phyloP scores from a whole-genome alignment of 2,888 invertebrate genomes.

The Platynereis dumerilii region DNA sequence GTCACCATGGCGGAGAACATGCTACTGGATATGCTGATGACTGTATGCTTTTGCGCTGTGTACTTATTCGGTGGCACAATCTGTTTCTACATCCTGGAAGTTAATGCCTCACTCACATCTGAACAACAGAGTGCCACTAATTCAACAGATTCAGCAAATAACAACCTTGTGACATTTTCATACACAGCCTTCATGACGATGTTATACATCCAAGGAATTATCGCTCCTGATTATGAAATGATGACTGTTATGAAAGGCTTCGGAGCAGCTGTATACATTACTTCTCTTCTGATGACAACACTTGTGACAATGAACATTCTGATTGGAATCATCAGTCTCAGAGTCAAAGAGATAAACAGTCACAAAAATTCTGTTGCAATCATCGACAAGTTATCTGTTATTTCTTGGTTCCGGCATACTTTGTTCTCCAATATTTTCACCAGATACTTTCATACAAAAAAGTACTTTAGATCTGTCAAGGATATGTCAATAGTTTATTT shows the following conservation, averaged over 20 bases:
- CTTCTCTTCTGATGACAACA: not conserved
- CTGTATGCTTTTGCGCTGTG: not conserved
- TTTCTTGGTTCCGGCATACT: no score
- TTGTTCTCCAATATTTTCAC: no score
- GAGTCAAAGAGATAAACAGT: not conserved
- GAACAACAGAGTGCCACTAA: no score
- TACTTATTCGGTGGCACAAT: not conserved
- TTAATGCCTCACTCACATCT: no score
- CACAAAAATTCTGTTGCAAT: not conserved
- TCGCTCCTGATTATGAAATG: no score
- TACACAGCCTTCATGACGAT: not conserved
- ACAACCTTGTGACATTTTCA: not conserved
- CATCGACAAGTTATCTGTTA: no score
- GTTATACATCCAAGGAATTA: no score
- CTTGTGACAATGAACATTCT: not conserved
- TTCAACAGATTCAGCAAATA: no score
- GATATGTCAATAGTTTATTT: no score
- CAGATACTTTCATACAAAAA: no score
- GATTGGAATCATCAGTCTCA: not conserved
- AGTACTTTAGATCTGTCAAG: no score
- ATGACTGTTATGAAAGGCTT: no score
- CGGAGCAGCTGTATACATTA: not conserved
- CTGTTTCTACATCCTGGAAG: not conserved
- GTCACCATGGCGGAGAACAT: not conserved
- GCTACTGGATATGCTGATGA: not conserved